phyloP scores from a whole-genome alignment of 2,888 invertebrate species.

The Ceramica pisi region DNA sequence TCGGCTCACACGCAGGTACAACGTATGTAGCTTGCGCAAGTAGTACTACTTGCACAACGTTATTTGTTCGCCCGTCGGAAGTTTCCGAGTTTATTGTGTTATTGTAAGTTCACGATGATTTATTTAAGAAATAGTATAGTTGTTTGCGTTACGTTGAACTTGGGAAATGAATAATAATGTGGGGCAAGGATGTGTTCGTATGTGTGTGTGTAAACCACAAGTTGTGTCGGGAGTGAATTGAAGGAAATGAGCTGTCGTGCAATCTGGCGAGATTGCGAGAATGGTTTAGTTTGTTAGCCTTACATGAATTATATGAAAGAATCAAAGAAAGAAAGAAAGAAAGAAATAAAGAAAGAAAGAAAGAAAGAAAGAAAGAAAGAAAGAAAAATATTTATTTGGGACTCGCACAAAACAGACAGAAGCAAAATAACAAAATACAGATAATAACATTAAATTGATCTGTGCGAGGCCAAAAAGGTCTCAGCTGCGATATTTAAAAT shows the following conservation, averaged over 20 bases:
- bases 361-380: too few species aligned
- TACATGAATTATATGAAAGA: too few species aligned
- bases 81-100: slow-evolving; percentile 54
- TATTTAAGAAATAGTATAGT: slow-evolving; percentile 51
- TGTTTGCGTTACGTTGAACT: slow-evolving; percentile 27
- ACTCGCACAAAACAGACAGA: too few species aligned
- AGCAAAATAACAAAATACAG: too few species aligned
- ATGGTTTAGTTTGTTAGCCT: neutral
- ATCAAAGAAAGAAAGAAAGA: too few species aligned
- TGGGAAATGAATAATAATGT: slow-evolving; percentile 46
- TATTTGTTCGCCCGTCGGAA: slow-evolving; percentile 53
- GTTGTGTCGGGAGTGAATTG: neutral
- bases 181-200: slow-evolving; percentile 1
- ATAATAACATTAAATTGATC: too few species aligned
- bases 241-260: neutral
- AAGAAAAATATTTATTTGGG: too few species aligned
- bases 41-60: slow-evolving; percentile 22
- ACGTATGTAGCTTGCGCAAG: slow-evolving; percentile 25
- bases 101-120: slow-evolving; percentile 55
- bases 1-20: slow-evolving; percentile 14
- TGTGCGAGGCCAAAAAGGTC: too few species aligned
- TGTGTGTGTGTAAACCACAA: neutral
- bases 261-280: neutral
- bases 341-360: too few species aligned
- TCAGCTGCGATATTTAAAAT: too few species aligned